phyloP scores from a whole-genome alignment of 2,797 vertebrate genomes.

The Selene dorsalis region DNA sequence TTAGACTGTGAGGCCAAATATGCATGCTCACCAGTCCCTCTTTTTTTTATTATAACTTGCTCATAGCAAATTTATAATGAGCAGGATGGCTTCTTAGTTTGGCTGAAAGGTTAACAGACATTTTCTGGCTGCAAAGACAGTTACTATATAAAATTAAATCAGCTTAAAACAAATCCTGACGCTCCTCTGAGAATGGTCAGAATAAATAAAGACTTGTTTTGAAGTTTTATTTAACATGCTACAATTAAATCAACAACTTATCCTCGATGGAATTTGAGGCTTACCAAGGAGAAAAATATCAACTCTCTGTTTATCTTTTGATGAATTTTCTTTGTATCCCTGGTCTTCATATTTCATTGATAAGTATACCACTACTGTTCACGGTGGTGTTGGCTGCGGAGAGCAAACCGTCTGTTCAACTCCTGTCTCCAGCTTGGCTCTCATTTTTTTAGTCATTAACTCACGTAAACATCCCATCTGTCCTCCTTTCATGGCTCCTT shows the following conservation, averaged over 20 bases:
- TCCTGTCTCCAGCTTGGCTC: slow-evolving; percentile 67
- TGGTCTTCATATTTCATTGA: slow-evolving; percentile 63
- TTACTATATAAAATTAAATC: slow-evolving; percentile 30
- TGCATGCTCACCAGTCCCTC: background rate
- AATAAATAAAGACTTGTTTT: slow-evolving; percentile 34
- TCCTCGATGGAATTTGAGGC: slow-evolving; percentile 41
- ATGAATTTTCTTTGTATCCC: slow-evolving; percentile 42
- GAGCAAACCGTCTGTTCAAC: slow-evolving; percentile 70
- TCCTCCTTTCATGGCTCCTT: slow-evolving; percentile 64
- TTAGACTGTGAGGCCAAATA: slow-evolving; percentile 14
- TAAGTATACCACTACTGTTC: slow-evolving; percentile 55
- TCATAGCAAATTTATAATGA: slow-evolving; percentile 19
- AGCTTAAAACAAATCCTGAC: slow-evolving; percentile 19
- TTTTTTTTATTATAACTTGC: slow-evolving; percentile 43
- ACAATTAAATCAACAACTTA: slow-evolving; percentile 43
- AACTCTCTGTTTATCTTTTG: slow-evolving; percentile 53
- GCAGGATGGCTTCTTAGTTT: slow-evolving; percentile 8
- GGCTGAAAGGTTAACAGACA: background rate
- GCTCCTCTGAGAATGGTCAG: slow-evolving; percentile 32
- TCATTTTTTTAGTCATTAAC: slow-evolving; percentile 80
- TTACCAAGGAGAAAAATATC: slow-evolving; percentile 21
- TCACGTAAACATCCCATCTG: slow-evolving; percentile 80
- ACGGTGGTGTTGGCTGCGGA: slow-evolving; percentile 30
- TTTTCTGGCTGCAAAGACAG: slow-evolving; percentile 5
- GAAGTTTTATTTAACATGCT: slow-evolving; percentile 37